These are phyloP conservation scores for Henricia sp. DNA, from an alignment of 53 echinoderm and acorn worm genomes.

Conservation along the genomic window DNA sequence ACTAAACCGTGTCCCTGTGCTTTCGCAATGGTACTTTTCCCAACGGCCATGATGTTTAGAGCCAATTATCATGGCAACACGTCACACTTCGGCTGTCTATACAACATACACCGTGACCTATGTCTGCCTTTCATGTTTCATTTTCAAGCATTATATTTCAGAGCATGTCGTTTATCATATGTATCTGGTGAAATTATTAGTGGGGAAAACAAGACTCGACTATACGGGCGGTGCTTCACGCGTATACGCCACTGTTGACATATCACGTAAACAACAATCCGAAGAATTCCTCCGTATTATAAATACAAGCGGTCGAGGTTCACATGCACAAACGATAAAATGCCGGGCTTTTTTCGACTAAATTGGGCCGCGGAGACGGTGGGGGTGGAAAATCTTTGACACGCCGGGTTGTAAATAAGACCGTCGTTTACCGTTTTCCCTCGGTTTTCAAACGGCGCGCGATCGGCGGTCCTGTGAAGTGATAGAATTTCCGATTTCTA, in stretches of 20 bases:
- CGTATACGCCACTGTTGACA: slow-evolving; percentile 46
- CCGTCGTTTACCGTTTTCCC: neutral
- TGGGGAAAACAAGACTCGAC: too few species aligned
- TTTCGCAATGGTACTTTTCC: too few species aligned
- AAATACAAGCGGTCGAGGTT: slow-evolving; percentile 32
- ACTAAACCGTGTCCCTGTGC: too few species aligned
- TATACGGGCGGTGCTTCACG: too few species aligned
- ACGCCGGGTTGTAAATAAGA: slow-evolving; percentile 51
- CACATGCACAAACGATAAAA: slow-evolving; percentile 10
- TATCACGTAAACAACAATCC: slow-evolving; percentile 45
- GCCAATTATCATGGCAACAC: too few species aligned
- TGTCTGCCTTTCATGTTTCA: slow-evolving; percentile 18
- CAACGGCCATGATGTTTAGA: too few species aligned
- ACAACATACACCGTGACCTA: neutral
- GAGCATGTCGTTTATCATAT: slow-evolving; percentile 20
- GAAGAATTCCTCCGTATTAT: slow-evolving; percentile 49
- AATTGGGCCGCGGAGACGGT: slow-evolving; percentile 32
- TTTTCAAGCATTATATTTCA: slow-evolving; percentile 34
- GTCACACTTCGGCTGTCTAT: too few species aligned
- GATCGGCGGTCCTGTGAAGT: slow-evolving; percentile 12
- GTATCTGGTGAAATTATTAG: slow-evolving; percentile 43
- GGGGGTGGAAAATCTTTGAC: slow-evolving; percentile 28
- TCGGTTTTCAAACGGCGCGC: neutral
- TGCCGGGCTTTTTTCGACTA: slow-evolving; percentile 13
- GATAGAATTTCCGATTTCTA: slow-evolving; percentile 16